These are phyloP conservation scores for Grammomys dolichurus DNA, from an alignment of 2,113 vertebrate species.

Conservation along the genomic window DNA sequence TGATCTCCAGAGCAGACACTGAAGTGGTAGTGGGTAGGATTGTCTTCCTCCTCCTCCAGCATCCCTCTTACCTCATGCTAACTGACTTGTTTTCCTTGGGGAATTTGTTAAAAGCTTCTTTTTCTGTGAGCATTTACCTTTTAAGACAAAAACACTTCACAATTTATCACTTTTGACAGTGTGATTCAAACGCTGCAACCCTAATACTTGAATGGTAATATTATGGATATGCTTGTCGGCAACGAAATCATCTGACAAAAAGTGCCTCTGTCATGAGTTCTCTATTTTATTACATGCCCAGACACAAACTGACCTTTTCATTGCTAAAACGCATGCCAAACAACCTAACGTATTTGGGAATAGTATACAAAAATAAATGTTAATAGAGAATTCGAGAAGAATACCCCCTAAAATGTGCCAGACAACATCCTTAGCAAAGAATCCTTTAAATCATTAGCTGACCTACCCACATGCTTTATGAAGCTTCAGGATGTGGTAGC, in stretches of 20 bases:
- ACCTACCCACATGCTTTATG: neutral
- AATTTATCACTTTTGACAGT: neutral
- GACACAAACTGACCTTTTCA: constrained; percentile 9
- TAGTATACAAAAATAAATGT: neutral
- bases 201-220: neutral
- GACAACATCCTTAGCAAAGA: neutral
- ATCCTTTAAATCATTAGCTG: constrained; percentile 12
- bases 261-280: neutral
- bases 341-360: constrained; percentile 35
- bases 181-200: neutral
- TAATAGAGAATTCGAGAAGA: neutral
- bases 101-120: constrained; percentile 54
- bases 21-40: neutral
- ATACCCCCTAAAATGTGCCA: neutral
- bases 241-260: constrained; percentile 18
- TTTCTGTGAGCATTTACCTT: constrained; percentile 24
- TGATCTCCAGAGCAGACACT: neutral
- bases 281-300: neutral
- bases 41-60: neutral
- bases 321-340: neutral
- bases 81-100: constrained; percentile 15
- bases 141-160: constrained; percentile 42
- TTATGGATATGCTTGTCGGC: neutral
- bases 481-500: neutral
- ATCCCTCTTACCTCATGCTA: neutral